A percentile compares a stretch with the other conserved stretches of the same genome.
phyloP scores from a whole-genome alignment of 1,140 invertebrate genomes.

The Cydia splendana region DNA sequence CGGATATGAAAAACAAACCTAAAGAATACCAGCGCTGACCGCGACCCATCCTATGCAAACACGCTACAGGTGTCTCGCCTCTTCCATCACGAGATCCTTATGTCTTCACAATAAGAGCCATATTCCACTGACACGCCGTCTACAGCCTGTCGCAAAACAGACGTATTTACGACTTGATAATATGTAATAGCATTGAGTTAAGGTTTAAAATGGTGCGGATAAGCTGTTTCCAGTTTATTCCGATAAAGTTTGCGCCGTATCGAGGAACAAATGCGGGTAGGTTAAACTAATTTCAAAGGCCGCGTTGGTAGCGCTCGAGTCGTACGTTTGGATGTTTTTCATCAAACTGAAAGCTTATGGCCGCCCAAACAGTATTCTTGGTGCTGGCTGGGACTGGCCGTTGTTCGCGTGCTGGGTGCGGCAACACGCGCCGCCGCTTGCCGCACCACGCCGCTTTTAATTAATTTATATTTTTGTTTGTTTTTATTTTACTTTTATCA shows the following conservation, averaged over 20 bases:
- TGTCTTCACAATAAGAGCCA: not conserved
- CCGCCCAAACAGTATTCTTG: too few species aligned
- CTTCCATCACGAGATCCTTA: not conserved
- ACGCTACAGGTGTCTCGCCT: slow-evolving; percentile 6
- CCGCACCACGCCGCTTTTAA: too few species aligned
- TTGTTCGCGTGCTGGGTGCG: too few species aligned
- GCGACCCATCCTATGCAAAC: slow-evolving; percentile 1
- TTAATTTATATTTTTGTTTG: too few species aligned
- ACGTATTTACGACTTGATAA: not conserved
- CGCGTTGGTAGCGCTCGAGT: not conserved
- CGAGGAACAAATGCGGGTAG: not conserved
- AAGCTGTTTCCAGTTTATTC: not conserved
- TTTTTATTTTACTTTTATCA: too few species aligned
- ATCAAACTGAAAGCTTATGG: not conserved
- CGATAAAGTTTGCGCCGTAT: not conserved
- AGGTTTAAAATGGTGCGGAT: not conserved
- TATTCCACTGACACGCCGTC: not conserved
- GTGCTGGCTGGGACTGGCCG: too few species aligned
- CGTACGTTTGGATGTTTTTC: not conserved
- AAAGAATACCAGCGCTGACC: not conserved
- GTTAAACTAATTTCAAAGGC: not conserved
- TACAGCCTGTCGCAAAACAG: not conserved
- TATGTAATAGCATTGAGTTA: not conserved
- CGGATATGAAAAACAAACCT: not conserved
- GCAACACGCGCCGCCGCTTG: too few species aligned